Conservation (phyloP, 2,113 vertebrate species). For the Puntigrus tetrazona region DNA sequence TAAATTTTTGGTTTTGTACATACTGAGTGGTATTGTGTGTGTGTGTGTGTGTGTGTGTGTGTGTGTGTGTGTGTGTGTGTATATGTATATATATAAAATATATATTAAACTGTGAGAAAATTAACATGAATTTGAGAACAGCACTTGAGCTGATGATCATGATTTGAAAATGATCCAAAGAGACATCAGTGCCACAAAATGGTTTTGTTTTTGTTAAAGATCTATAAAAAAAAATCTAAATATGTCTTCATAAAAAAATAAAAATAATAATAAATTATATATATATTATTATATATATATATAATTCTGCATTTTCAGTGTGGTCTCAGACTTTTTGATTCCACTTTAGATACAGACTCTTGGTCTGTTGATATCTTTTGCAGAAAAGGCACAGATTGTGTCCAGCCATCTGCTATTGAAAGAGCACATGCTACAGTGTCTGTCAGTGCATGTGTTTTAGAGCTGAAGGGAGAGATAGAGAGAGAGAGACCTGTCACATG, state of each 20-base stretch:
- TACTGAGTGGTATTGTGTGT: no score
- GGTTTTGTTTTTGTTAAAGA: background rate
- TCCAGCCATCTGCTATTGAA: constrained; percentile 56
- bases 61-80: no score
- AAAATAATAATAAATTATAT: no score
- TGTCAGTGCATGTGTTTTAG: constrained; percentile 54
- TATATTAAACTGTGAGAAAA: background rate
- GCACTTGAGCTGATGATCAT: background rate
- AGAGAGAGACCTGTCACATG: constrained; percentile 22
- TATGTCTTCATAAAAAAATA: background rate
- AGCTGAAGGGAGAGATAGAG: constrained; percentile 10
- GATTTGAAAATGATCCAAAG: constrained; percentile 7
- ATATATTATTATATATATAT: no score
- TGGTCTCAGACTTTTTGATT: constrained; percentile 11
- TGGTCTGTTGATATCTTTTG: constrained; percentile 51
- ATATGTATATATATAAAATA: no score
- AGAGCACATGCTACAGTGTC: constrained; percentile 57
- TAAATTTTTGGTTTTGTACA: background rate
- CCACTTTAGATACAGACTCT: background rate
- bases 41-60: no score
- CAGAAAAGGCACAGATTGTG: constrained; percentile 52
- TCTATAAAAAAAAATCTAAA: background rate
- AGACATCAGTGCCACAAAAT: background rate
- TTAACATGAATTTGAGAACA: background rate
- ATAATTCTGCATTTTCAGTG: no score